Conservation (phyloP, 2,888 invertebrate species). For the Caenorhabditis doughertyi region DNA sequence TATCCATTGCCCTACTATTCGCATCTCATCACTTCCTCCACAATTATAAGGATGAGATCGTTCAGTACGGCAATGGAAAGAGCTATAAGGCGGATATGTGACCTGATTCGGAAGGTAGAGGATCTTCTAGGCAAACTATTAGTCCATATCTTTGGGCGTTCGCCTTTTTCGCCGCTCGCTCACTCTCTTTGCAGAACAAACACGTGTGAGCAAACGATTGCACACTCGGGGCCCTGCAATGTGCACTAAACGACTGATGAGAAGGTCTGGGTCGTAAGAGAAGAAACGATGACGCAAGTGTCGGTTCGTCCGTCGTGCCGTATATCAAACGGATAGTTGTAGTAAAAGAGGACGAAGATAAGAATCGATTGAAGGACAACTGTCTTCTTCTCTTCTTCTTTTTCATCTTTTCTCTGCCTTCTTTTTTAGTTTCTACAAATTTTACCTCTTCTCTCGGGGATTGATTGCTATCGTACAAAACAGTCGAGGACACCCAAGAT, state of each 20-base stretch:
- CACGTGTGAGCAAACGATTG: conserved; percentile 45
- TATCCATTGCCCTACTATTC: conserved; percentile 60
- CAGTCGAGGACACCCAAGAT: conserved; percentile 40
- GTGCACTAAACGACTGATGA: conserved; percentile 52
- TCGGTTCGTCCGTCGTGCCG: conserved; percentile 24
- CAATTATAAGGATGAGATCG: conserved; percentile 45
- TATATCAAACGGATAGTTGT: conserved; percentile 56
- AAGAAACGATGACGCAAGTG: conserved; percentile 39
- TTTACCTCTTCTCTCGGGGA: conserved; percentile 4
- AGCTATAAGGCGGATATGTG: conserved; percentile 20
- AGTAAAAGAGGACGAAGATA: conserved; percentile 34
- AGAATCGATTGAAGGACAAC: conserved; percentile 61
- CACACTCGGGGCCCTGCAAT: conserved; percentile 20
- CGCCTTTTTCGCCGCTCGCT: conserved; percentile 31
- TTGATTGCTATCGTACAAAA: conserved; percentile 52
- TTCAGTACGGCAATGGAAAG: conserved; percentile 62
- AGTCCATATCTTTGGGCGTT: conserved; percentile 40
- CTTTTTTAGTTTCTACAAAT: conserved; percentile 37
- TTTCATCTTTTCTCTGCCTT: neutral
- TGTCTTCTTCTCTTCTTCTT: conserved; percentile 24
- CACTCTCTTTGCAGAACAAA: conserved; percentile 58
- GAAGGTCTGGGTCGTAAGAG: conserved; percentile 4
- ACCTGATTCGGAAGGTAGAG: conserved; percentile 19
- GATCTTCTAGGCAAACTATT: conserved; percentile 43
- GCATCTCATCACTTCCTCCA: conserved; percentile 50